These are phyloP conservation scores for Drosophila ironensis DNA, from an alignment of 1,140 invertebrate genomes.

Conservation along the genomic window DNA sequence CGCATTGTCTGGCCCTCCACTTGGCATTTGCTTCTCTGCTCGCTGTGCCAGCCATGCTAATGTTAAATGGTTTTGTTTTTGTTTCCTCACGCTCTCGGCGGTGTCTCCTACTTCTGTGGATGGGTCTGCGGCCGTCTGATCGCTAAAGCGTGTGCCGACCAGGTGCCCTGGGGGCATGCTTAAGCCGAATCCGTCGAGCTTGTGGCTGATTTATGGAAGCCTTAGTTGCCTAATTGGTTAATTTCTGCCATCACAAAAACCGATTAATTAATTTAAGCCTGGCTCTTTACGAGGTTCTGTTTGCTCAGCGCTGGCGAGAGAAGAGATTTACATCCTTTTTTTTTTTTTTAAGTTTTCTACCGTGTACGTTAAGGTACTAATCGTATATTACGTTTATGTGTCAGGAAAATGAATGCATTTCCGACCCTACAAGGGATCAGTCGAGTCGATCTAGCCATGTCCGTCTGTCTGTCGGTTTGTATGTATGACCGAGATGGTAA, in stretches of 20 bases:
- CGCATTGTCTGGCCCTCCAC: conserved; percentile 72
- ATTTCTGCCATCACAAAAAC: conserved; percentile 26
- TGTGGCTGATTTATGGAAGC: conserved; percentile 25
- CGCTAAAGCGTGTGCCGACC: conserved; percentile 24
- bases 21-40: conserved; percentile 77
- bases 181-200: conserved; percentile 12
- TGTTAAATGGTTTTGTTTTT: conserved; percentile 75
- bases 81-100: conserved; percentile 36
- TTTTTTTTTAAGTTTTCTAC: no score
- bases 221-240: conserved; percentile 35
- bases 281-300: background rate
- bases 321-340: no score
- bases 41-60: conserved; percentile 61
- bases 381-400: no score
- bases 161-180: conserved; percentile 27
- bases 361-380: no score
- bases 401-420: no score
- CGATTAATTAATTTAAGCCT: conserved; percentile 18
- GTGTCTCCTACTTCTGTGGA: conserved; percentile 9
- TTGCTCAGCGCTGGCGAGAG: background rate
- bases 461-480: no score
- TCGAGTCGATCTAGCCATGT: no score
- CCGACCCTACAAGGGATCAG: no score
- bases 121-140: conserved; percentile 10
- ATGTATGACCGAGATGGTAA: no score